A percentile compares a stretch with the other conserved stretches of the same genome.
Conservation (phyloP, 2,797 vertebrate species). For the Eremophila alpestris region DNA sequence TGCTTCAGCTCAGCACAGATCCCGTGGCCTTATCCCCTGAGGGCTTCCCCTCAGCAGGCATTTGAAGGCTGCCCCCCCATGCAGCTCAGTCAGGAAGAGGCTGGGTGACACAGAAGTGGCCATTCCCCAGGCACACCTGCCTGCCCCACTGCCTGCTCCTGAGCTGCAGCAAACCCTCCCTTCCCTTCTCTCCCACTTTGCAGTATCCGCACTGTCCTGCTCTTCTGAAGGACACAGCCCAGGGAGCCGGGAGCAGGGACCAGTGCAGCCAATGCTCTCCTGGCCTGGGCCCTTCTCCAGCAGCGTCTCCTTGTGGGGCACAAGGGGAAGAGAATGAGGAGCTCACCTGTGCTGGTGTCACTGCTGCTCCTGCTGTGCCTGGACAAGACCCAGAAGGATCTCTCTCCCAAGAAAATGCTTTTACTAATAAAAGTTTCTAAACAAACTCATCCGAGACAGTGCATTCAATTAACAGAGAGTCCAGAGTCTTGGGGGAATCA, state of each 20-base stretch:
- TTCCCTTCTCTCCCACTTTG: neutral
- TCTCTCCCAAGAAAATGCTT: fast-evolving
- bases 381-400: fast-evolving
- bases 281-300: neutral
- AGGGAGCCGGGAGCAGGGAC: neutral
- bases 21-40: neutral
- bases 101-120: neutral
- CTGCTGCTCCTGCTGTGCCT: fast-evolving
- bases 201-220: slow-evolving; percentile 43
- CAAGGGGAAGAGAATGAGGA: neutral
- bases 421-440: neutral
- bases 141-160: neutral
- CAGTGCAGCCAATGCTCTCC: neutral
- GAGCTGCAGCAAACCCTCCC: neutral
- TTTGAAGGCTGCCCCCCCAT: neutral
- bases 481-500: neutral
- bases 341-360: fast-evolving
- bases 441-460: fast-evolving
- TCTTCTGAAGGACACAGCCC: slow-evolving; percentile 8
- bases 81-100: neutral
- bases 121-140: neutral
- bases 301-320: neutral
- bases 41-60: neutral
- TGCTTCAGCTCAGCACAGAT: no score
- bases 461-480: neutral